Evolutionary conservation across 2,888 invertebrate genomes (phyloP), one percentile per base, ranked within the genome.

Genomic region (Agrenia bidenticulata): DNA sequence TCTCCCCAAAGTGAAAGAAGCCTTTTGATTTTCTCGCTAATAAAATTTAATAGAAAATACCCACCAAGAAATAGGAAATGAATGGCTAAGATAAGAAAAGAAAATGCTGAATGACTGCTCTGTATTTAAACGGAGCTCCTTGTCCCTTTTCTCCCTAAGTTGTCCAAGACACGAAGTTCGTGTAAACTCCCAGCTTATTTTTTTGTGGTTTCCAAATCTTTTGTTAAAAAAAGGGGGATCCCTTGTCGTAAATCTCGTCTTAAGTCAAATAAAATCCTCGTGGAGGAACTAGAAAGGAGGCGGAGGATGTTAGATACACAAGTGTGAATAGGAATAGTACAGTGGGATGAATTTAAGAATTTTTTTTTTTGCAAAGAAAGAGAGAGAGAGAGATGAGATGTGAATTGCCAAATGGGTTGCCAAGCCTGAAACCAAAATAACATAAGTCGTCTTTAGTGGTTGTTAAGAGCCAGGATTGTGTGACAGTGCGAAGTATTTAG

Each of bases 381-480:
- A 15, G 9, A 39, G 15, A 45, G 55, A 19, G 55, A 55, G 27
- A 27, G 55, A 55, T 27, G 55, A 27, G 55, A 27, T 51, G 51
- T 51, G 51, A 19, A 55, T 26, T 55, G 32, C 21, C 55, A 32
- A 32, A 15, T 57, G 39, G 41, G 57, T 37, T 57, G 57, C 41
- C 21, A 23, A 41, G 41, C 9, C n/a, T 7, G 13, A 57, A n/a
- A 21, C 15, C 41, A 21, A 37, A 17, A 19, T 39, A 39, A 19
- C 39, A 57, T 57, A 57, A 57, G 41, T 41, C 41, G 41, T 57
- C 17, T 57, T 57, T 57, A 41, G 57, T 41, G 39, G 57, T 57
- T 57, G 32, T 55, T 19, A 51, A 51, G 51, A 51, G 23, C 41
- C 15, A 39, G 4, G 32, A n/a, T n/a, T 41, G 57, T 55, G 55